Percentiles rank a stretch among this genome's conserved stretches.
Conservation (phyloP, 2,888 invertebrate genomes). For the Glaucopsyche alexis region DNA sequence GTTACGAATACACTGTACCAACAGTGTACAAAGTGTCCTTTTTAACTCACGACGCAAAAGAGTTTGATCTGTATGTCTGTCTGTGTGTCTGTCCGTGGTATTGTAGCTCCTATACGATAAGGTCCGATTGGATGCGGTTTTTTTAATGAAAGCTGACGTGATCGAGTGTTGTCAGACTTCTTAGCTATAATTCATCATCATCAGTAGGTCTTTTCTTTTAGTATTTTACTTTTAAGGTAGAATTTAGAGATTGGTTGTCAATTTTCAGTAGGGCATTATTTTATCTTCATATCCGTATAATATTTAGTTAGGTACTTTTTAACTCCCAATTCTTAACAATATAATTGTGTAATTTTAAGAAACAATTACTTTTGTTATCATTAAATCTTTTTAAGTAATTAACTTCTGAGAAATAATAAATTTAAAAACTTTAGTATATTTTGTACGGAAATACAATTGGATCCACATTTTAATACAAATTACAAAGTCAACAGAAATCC, state of each 20-base stretch:
- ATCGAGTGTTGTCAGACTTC: too few relatives aligned
- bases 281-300: background rate
- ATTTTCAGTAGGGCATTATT: background rate
- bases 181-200: too few relatives aligned
- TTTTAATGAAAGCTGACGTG: too few relatives aligned
- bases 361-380: constrained; percentile 10
- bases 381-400: constrained; percentile 9
- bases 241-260: background rate
- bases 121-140: too few relatives aligned
- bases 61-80: too few relatives aligned
- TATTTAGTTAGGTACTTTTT: background rate
- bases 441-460: background rate
- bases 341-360: constrained; percentile 2
- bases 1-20: too few relatives aligned
- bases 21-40: too few relatives aligned
- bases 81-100: too few relatives aligned
- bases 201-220: too few relatives aligned
- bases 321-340: background rate
- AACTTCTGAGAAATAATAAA: constrained; percentile 2
- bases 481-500: constrained; percentile 9
- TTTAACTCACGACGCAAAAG: too few relatives aligned
- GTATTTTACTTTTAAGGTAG: background rate
- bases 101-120: too few relatives aligned
- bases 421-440: background rate
- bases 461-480: background rate